Evolutionary conservation across 2,888 invertebrate genomes (phyloP).

Genomic region (Ophion ellenae): DNA sequence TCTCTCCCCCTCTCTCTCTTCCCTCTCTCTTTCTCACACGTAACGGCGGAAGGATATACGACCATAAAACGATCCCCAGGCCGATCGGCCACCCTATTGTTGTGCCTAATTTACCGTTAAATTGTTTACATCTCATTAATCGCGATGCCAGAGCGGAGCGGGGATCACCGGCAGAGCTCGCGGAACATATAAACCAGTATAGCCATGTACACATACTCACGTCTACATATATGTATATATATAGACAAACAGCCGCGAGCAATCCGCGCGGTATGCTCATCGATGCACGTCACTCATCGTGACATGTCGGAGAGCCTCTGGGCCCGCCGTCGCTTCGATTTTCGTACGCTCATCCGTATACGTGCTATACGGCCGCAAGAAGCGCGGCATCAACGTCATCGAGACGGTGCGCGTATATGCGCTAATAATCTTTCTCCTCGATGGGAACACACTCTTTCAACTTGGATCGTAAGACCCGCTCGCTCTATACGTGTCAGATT

Average conservation of each 20-base stretch:
- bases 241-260: constrained; percentile 66
- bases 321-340: constrained; percentile 79
- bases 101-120: constrained; percentile 83
- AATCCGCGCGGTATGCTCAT: constrained; percentile 74
- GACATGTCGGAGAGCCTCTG: constrained; percentile 58
- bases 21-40: constrained; percentile 25
- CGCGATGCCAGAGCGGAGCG: constrained; percentile 69
- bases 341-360: constrained; percentile 70
- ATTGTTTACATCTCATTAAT: constrained; percentile 84
- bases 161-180: constrained; percentile 20
- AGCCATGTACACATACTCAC: constrained; percentile 1
- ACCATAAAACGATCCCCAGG: constrained; percentile 46
- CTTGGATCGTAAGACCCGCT: background rate
- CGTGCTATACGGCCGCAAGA: constrained; percentile 27
- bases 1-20: constrained; percentile 4
- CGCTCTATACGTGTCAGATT: background rate
- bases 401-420: constrained; percentile 22
- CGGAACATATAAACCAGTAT: constrained; percentile 12
- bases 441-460: background rate
- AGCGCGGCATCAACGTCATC: constrained; percentile 41
- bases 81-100: constrained; percentile 77
- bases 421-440: constrained; percentile 26
- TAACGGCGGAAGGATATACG: constrained; percentile 37
- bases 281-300: constrained; percentile 80
- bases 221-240: constrained; percentile 52